Conservation (phyloP, 2,888 invertebrate genomes). For the Pandemis corylana region DNA sequence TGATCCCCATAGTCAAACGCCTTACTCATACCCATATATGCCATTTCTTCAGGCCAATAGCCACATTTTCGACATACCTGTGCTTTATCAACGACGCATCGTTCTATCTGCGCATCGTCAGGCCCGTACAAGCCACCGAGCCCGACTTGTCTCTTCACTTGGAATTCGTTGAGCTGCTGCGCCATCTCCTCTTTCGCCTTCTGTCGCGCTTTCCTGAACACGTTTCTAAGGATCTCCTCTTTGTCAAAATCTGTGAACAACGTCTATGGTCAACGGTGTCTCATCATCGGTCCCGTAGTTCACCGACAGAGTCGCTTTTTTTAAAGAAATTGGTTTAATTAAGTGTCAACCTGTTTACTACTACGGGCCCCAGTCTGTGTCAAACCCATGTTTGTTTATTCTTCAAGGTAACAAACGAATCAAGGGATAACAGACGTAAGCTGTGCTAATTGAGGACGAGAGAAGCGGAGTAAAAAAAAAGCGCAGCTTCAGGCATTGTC, state of each 20-base stretch:
- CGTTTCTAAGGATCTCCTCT: conserved; percentile 94
- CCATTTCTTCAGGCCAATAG: not conserved
- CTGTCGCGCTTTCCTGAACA: conserved; percentile 95
- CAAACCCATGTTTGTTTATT: too few species aligned
- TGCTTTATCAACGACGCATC: conserved; percentile 91
- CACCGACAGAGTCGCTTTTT: too few species aligned
- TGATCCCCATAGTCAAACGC: not conserved
- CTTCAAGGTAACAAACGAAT: too few species aligned
- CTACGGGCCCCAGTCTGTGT: too few species aligned
- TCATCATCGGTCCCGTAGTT: not conserved
- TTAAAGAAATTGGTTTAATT: too few species aligned
- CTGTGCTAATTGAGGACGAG: too few species aligned
- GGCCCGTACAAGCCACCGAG: conserved; percentile 96
- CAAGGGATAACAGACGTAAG: too few species aligned
- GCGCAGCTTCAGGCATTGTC: too few species aligned
- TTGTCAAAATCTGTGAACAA: conserved; percentile 89
- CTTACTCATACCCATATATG: not conserved
- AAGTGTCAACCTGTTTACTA: too few species aligned
- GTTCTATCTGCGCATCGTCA: conserved; percentile 90
- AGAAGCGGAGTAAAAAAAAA: too few species aligned
- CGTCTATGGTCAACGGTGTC: not conserved
- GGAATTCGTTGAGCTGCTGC: conserved; percentile 92
- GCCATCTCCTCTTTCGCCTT: conserved; percentile 93
- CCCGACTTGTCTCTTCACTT: conserved; percentile 95
- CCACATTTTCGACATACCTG: conserved; percentile 82